Evolutionary conservation across 2,888 invertebrate genomes (phyloP).

Genomic region (Andrena trimmerana): DNA sequence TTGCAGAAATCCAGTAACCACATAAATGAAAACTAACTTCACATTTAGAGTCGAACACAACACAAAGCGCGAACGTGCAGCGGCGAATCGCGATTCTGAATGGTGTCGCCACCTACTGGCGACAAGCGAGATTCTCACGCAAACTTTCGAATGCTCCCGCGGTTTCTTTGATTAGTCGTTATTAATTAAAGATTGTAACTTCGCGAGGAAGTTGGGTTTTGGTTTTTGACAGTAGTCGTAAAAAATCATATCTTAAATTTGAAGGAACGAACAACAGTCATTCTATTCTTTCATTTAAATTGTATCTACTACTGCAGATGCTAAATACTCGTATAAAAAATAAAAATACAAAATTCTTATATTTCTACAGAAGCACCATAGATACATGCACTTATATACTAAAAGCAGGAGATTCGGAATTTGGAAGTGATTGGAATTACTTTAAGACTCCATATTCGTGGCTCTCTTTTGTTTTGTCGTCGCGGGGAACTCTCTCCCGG

Average conservation of each 20-base stretch:
- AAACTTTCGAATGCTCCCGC: background rate
- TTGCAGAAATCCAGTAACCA: background rate
- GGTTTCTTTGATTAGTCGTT: background rate
- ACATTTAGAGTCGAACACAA: slow-evolving; percentile 3
- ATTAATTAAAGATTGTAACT: too few relatives aligned
- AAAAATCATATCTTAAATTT: background rate
- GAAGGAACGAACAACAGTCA: background rate
- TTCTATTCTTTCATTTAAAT: background rate
- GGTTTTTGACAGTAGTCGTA: too few relatives aligned
- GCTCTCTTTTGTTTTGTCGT: slow-evolving; percentile 62
- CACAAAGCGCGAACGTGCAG: slow-evolving; percentile 17
- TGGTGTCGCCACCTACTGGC: slow-evolving; percentile 6
- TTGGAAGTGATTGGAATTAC: slow-evolving; percentile 28
- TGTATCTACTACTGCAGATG: background rate
- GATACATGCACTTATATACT: slow-evolving; percentile 35
- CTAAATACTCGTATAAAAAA: slow-evolving; percentile 25
- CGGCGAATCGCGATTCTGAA: background rate
- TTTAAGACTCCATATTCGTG: slow-evolving; percentile 68
- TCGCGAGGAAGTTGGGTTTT: background rate
- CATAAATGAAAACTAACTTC: background rate
- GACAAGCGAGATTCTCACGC: background rate
- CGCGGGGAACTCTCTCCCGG: slow-evolving; percentile 62
- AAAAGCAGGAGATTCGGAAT: slow-evolving; percentile 4
- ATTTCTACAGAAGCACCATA: slow-evolving; percentile 32
- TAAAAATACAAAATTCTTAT: slow-evolving; percentile 37